Evolutionary conservation across 2,888 invertebrate species (phyloP).

Genomic region (Synergus itoensis): DNA sequence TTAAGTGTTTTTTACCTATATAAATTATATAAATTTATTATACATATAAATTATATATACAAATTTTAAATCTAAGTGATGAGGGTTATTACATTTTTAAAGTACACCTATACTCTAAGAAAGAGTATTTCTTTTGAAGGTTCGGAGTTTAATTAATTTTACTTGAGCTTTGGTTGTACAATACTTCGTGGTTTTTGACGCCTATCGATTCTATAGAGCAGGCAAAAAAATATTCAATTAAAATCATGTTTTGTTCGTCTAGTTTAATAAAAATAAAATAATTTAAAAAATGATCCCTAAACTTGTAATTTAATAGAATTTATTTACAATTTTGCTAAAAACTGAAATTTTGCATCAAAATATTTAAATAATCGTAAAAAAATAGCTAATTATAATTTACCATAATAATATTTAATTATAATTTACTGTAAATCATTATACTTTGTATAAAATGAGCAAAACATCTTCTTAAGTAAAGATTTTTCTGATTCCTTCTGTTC

Average conservation of each 20-base stretch:
- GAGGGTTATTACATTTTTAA: neutral
- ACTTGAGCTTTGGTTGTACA: constrained; percentile 17
- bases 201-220: neutral
- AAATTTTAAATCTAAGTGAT: neutral
- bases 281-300: neutral
- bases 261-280: neutral
- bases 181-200: constrained; percentile 3
- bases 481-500: neutral
- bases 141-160: neutral
- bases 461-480: neutral
- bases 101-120: neutral
- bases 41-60: constrained; percentile 12
- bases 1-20: neutral
- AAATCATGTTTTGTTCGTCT: neutral
- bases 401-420: too few species aligned
- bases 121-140: neutral
- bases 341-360: neutral
- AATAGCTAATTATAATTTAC: neutral
- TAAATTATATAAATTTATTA: neutral
- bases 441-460: neutral
- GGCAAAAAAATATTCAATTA: too few species aligned
- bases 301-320: neutral
- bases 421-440: too few species aligned
- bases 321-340: neutral
- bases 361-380: neutral